Percentiles rank a stretch among this genome's conserved stretches.
Evolutionary conservation across 2,113 vertebrate species (phyloP).

Genomic region (Callithrix jacchus): DNA sequence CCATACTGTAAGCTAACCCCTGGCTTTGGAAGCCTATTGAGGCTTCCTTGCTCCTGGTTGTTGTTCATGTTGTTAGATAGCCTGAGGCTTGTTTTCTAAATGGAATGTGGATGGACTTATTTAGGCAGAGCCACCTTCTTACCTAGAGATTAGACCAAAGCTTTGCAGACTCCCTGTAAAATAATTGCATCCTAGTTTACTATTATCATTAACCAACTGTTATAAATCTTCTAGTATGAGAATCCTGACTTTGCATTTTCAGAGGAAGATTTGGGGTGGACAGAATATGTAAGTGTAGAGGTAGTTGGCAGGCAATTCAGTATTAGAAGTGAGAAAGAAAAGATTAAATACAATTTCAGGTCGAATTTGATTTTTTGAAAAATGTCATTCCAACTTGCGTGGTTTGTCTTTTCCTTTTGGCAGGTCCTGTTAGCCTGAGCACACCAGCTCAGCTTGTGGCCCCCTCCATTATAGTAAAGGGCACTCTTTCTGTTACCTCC

Average conservation of each 20-base stretch:
- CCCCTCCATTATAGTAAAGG: conserved; percentile 91
- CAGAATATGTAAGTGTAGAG: neutral
- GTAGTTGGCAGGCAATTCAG: neutral
- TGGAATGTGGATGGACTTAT: conserved; percentile 56
- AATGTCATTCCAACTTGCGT: conserved; percentile 12
- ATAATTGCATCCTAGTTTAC: conserved; percentile 45
- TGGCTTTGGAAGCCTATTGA: conserved; percentile 66
- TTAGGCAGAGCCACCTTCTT: conserved; percentile 59
- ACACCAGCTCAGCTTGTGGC: conserved; percentile 94
- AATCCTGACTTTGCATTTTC: conserved; percentile 48
- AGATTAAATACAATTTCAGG: conserved; percentile 56
- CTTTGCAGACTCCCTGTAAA: conserved; percentile 48
- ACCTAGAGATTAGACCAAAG: conserved; percentile 58
- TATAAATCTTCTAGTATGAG: conserved; percentile 32
- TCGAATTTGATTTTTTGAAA: conserved; percentile 37
- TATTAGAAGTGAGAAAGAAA: conserved; percentile 13
- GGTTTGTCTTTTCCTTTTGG: conserved; percentile 70
- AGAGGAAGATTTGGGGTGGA: neutral
- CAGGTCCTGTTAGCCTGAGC: conserved; percentile 95
- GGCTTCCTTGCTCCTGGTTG: conserved; percentile 54
- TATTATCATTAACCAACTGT: conserved; percentile 1
- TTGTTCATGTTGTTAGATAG: conserved; percentile 65
- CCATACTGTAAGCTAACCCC: conserved; percentile 62
- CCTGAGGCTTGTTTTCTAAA: conserved; percentile 72
- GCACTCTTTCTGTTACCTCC: conserved; percentile 95